A percentile compares a stretch with the other conserved stretches of the same genome.
These are phyloP conservation scores for Phrynosoma platyrhinos DNA, from an alignment of 2,113 vertebrate species.

Conservation along the genomic window DNA sequence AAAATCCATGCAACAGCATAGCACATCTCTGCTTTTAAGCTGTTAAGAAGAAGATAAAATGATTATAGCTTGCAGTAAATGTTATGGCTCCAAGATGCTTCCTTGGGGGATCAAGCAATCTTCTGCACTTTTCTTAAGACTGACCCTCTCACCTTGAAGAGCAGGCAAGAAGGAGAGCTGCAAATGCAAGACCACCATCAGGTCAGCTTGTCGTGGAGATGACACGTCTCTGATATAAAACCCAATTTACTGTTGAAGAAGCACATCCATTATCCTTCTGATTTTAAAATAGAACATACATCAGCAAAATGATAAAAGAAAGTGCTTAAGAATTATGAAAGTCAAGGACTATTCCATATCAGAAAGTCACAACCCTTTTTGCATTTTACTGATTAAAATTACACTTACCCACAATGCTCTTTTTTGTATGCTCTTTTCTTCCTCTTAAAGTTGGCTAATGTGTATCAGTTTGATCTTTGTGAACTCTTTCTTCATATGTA, in stretches of 20 bases:
- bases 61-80: conserved; percentile 74
- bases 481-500: conserved; percentile 30
- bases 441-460: conserved; percentile 55
- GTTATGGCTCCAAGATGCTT: conserved; percentile 69
- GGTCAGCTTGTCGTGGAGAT: conserved; percentile 72
- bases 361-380: conserved; percentile 76
- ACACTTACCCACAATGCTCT: conserved; percentile 62
- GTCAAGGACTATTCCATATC: conserved; percentile 82
- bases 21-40: conserved; percentile 69
- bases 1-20: conserved; percentile 69
- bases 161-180: conserved; percentile 69
- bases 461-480: conserved; percentile 46
- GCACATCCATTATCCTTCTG: conserved; percentile 85
- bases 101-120: conserved; percentile 69
- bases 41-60: conserved; percentile 72
- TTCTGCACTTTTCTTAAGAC: conserved; percentile 64
- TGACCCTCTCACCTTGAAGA: conserved; percentile 82
- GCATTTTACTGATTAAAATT: conserved; percentile 77
- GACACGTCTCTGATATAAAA: conserved; percentile 84
- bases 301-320: conserved; percentile 85
- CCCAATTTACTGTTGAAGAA: conserved; percentile 85
- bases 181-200: conserved; percentile 71
- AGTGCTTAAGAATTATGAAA: conserved; percentile 83
- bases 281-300: conserved; percentile 82
- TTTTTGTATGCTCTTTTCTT: conserved; percentile 39